Conservation (phyloP, 1,140 invertebrate genomes). For the Sitophilus oryzae region DNA sequence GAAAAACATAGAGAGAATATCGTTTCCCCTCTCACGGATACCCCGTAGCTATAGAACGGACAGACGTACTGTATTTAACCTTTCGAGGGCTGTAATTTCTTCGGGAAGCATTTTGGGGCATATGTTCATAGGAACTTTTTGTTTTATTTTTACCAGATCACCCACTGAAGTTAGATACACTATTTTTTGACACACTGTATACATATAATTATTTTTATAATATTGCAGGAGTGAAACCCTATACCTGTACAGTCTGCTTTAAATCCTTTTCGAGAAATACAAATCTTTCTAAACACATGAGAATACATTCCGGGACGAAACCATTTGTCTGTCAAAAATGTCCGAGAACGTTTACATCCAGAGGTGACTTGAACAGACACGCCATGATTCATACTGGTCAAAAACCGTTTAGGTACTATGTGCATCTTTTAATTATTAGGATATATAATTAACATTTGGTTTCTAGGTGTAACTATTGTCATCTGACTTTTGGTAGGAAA, state of each 20-base stretch:
- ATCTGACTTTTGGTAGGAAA: conserved; percentile 58
- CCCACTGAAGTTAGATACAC: no score
- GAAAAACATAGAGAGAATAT: no score
- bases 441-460: background rate
- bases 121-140: no score
- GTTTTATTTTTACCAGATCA: no score
- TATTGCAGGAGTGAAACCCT: conserved; percentile 25
- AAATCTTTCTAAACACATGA: conserved; percentile 79
- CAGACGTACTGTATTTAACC: no score
- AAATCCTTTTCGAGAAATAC: conserved; percentile 69
- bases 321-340: conserved; percentile 67
- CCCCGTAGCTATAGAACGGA: no score
- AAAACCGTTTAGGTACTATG: conserved; percentile 53
- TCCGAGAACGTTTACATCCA: conserved; percentile 66
- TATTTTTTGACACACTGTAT: no score
- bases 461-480: conserved; percentile 54
- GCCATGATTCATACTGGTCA: conserved; percentile 64
- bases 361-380: conserved; percentile 62
- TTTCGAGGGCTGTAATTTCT: no score
- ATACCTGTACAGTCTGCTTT: conserved; percentile 22
- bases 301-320: conserved; percentile 64
- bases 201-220: no score
- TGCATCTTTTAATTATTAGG: background rate
- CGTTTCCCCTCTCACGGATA: no score
- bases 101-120: no score